A percentile compares a stretch with the other conserved stretches of the same genome.
Evolutionary conservation across 2,113 vertebrate genomes (phyloP).

Genomic region (Corythornis cristatus): DNA sequence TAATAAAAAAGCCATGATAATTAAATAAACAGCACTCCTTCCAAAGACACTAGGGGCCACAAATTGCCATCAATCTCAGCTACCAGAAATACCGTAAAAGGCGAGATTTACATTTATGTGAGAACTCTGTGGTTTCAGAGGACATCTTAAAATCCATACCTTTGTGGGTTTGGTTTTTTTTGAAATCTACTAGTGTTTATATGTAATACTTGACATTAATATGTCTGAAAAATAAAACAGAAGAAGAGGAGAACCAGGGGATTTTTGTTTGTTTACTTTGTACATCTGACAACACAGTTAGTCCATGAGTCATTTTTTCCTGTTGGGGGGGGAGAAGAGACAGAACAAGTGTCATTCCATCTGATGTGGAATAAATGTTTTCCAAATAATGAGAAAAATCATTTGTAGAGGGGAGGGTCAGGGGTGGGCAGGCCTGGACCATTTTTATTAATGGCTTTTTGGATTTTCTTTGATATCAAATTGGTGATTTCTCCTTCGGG

Average conservation of each 20-base stretch:
- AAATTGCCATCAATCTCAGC: neutral
- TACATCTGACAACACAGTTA: neutral
- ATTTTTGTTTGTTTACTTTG: neutral
- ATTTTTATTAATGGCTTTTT: neutral
- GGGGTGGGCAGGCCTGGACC: neutral
- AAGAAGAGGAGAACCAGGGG: neutral
- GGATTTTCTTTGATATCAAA: neutral
- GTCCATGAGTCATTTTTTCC: neutral
- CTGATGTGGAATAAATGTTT: neutral
- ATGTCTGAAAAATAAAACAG: neutral
- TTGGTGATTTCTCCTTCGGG: neutral
- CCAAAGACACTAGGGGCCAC: conserved; percentile 12
- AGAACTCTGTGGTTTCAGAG: conserved; percentile 2
- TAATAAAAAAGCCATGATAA: conserved; percentile 21
- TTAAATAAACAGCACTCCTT: conserved; percentile 34
- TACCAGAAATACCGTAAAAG: neutral
- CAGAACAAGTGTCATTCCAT: accelerated
- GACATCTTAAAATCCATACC: neutral
- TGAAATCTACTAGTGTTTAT: neutral
- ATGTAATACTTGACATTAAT: neutral
- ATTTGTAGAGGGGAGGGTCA: neutral
- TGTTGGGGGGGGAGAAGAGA: neutral
- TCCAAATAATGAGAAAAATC: neutral
- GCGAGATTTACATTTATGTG: neutral
- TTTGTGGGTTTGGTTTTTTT: neutral